Evolutionary conservation across 64 coral and sea anemone species (phyloP).

Genomic region (Actinia equina): DNA sequence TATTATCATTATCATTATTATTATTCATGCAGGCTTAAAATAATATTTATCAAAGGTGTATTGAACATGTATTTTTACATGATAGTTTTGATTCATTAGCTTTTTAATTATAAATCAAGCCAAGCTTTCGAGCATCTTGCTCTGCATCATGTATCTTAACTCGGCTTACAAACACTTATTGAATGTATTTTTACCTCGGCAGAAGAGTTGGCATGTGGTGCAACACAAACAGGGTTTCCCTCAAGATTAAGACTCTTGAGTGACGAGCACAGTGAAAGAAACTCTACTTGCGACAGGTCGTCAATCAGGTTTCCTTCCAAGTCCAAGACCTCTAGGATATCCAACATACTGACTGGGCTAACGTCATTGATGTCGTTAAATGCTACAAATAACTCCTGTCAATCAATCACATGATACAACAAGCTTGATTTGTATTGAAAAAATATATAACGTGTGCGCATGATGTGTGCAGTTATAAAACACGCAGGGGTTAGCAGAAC

Average conservation of each 20-base stretch:
- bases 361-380: slow-evolving; percentile 94
- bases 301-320: slow-evolving; percentile 86
- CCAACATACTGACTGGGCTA: slow-evolving; percentile 91
- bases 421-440: background rate
- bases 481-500: too few relatives aligned
- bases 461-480: too few relatives aligned
- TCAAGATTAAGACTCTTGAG: slow-evolving; percentile 85
- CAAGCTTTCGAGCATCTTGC: too few relatives aligned
- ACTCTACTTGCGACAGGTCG: slow-evolving; percentile 94
- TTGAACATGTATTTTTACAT: too few relatives aligned
- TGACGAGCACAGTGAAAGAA: slow-evolving; percentile 76
- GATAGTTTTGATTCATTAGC: too few relatives aligned
- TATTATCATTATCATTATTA: too few relatives aligned
- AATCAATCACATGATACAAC: background rate
- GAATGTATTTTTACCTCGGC: slow-evolving; percentile 54
- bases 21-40: too few relatives aligned
- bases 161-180: too few relatives aligned
- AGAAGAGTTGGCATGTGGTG: slow-evolving; percentile 54
- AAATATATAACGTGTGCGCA: too few relatives aligned
- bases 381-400: slow-evolving; percentile 82
- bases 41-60: too few relatives aligned
- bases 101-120: too few relatives aligned
- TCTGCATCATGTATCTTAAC: too few relatives aligned
- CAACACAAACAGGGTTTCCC: slow-evolving; percentile 86
- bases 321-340: slow-evolving; percentile 79